Evolutionary conservation across 53 echinoderm and acorn worm species (phyloP).

Genomic region (Echinarachnius parma): DNA sequence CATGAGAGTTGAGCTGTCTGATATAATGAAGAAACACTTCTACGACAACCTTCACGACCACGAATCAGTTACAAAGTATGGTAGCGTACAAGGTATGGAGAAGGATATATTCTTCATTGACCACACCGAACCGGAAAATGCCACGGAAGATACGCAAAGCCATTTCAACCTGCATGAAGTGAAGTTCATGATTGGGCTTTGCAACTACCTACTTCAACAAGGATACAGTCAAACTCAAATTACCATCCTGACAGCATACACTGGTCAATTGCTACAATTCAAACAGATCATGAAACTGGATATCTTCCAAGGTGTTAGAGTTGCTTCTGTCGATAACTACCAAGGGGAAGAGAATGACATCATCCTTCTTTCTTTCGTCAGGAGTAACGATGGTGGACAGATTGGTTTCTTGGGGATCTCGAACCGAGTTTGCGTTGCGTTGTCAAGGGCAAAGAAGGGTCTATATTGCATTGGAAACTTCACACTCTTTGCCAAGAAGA

Average conservation of each 20-base stretch:
- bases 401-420: slow-evolving; percentile 69
- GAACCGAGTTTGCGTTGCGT: slow-evolving; percentile 72
- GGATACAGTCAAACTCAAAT: slow-evolving; percentile 61
- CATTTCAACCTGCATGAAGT: slow-evolving; percentile 83
- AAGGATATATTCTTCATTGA: slow-evolving; percentile 69
- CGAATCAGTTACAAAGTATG: slow-evolving; percentile 45
- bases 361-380: slow-evolving; percentile 70
- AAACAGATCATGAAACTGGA: slow-evolving; percentile 44
- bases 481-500: slow-evolving; percentile 45
- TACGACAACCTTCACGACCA: slow-evolving; percentile 61
- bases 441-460: slow-evolving; percentile 77
- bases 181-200: slow-evolving; percentile 56
- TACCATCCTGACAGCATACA: slow-evolving; percentile 84
- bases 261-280: slow-evolving; percentile 61
- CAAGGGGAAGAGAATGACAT: slow-evolving; percentile 93
- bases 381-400: slow-evolving; percentile 64
- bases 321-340: slow-evolving; percentile 71
- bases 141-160: slow-evolving; percentile 62
- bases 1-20: slow-evolving; percentile 68
- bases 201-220: slow-evolving; percentile 73
- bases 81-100: slow-evolving; percentile 44
- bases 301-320: slow-evolving; percentile 57
- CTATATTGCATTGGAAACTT: slow-evolving; percentile 76
- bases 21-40: slow-evolving; percentile 67
- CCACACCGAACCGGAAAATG: slow-evolving; percentile 51